These are phyloP conservation scores for Eulemur macaco DNA, from an alignment of 2,113 vertebrate species.

Conservation along the genomic window DNA sequence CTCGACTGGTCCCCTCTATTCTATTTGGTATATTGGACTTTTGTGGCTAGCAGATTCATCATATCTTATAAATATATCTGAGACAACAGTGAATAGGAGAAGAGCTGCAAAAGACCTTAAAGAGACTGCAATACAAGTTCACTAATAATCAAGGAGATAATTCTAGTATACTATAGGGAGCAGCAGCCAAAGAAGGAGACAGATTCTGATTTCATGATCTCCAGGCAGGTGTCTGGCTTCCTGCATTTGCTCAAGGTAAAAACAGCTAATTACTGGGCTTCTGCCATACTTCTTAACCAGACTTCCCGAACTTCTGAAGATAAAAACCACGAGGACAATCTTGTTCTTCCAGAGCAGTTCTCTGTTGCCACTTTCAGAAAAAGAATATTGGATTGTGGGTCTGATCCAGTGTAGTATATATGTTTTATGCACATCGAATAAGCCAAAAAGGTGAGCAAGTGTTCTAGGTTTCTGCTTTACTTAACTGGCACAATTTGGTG, in stretches of 20 bases:
- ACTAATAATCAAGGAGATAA: neutral
- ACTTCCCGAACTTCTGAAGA: neutral
- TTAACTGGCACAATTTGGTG: neutral
- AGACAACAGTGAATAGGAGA: neutral
- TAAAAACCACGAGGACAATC: neutral
- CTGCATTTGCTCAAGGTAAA: slow-evolving; percentile 1
- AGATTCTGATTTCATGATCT: neutral
- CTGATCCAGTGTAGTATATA: neutral
- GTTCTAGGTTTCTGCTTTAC: slow-evolving; percentile 29
- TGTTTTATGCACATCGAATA: neutral
- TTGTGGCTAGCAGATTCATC: neutral
- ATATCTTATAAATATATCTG: neutral
- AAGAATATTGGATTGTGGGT: neutral
- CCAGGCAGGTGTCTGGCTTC: neutral
- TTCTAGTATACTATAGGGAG: neutral
- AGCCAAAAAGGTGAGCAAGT: neutral
- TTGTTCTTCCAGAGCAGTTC: neutral
- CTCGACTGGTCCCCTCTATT: neutral
- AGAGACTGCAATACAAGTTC: neutral
- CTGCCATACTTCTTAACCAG: neutral
- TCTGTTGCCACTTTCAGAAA: slow-evolving; percentile 33
- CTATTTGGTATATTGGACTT: neutral
- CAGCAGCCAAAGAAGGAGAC: slow-evolving; percentile 4
- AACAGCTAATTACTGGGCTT: neutral
- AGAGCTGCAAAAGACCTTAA: neutral